These are phyloP conservation scores for Erpornis zantholeuca DNA, from an alignment of 2,113 vertebrate genomes.

Conservation along the genomic window DNA sequence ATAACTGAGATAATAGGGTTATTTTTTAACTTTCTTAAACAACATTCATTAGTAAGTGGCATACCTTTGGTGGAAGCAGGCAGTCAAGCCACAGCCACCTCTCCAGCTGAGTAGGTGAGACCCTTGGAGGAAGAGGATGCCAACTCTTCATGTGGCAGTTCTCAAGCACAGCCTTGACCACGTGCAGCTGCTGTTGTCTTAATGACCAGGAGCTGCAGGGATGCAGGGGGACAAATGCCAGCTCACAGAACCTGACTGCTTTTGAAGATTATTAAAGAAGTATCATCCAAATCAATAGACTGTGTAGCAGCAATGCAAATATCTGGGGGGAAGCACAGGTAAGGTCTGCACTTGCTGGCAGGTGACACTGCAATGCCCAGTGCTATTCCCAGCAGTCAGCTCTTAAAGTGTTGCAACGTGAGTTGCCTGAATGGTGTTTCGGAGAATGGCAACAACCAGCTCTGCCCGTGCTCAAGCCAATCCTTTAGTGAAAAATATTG, in stretches of 20 bases:
- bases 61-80: neutral
- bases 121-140: neutral
- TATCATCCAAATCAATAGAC: neutral
- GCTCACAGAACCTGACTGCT: neutral
- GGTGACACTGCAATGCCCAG: neutral
- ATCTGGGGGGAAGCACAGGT: neutral
- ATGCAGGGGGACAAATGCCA: rapidly evolving
- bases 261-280: neutral
- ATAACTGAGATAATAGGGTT: neutral
- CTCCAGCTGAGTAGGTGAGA: neutral
- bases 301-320: neutral
- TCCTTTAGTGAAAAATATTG: neutral
- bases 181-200: rapidly evolving
- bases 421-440: neutral
- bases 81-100: neutral
- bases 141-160: neutral
- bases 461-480: neutral
- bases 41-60: neutral
- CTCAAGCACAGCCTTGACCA: neutral
- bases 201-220: neutral
- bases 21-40: neutral
- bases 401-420: neutral
- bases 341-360: neutral
- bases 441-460: rapidly evolving
- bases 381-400: neutral